Base-by-base conservation (phyloP, 2,888 invertebrate species). In the Cactoblastis cactorum region DNA sequence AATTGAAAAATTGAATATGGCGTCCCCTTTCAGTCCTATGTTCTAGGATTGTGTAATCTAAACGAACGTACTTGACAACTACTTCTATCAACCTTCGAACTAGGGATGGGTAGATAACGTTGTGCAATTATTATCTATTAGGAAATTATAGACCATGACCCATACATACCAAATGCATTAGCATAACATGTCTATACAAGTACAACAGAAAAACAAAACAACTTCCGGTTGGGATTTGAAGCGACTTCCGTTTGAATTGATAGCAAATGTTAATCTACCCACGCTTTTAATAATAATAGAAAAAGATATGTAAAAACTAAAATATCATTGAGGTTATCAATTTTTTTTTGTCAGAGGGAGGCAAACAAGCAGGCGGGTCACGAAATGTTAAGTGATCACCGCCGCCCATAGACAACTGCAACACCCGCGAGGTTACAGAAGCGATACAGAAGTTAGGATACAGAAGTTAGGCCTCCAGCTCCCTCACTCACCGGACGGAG, bases 251-350 rank as follows among this genome's bases (percentile, higher is more conserved):
- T 22, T 58, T 18, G 15, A 12, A 35, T 49, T 52, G 74, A 74
- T 75, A 69, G 56, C 41, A 28, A 43, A 28, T 41, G n/a, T 19
- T 11, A 19, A n/a, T n/a, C 50, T 45, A 38, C 76, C 77, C 63
- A 75, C 77, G 64, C 74, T n/a, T 5, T 4, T 57, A 63, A 72
- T 71, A 67, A 67, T 64, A 24, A 38, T 14, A 46, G 34, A 11
- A 14, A 35, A 28, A 28, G 5, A 28, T 28, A n/a, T n/a, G n/a
- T n/a, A n/a, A n/a, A n/a, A n/a, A 22, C 22, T 22, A 3, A 22
- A 22, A 22, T 4, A 22, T 22, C 22, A 22, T 4, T 22, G 22
- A 22, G 5, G 3, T 22, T 22, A 22, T 22, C n/a, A n/a, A n/a
- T n/a, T n/a, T n/a, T n/a, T n/a, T n/a, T n/a, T n/a, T n/a, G n/a